These are phyloP conservation scores for Epinephelus coioides DNA, from an alignment of 2,797 vertebrate species.

Conservation along the genomic window DNA sequence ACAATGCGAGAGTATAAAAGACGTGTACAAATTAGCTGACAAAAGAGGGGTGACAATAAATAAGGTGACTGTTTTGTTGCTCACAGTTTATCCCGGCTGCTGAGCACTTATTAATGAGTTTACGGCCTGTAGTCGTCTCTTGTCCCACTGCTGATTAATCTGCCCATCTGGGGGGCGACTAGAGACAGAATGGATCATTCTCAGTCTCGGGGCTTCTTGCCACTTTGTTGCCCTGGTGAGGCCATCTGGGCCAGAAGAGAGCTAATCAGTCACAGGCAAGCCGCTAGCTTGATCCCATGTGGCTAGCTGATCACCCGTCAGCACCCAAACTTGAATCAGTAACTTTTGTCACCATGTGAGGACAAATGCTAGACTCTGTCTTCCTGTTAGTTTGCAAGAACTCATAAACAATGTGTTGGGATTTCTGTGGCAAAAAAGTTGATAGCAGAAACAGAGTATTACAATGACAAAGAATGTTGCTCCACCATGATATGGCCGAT, in stretches of 20 bases:
- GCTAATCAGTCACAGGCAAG: conserved; percentile 62
- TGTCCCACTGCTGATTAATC: conserved; percentile 65
- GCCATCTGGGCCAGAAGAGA: conserved; percentile 64
- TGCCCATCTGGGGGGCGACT: conserved; percentile 50
- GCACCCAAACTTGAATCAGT: conserved; percentile 20
- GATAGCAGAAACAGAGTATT: neutral
- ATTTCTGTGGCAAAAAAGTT: neutral
- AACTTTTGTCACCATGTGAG: conserved; percentile 7
- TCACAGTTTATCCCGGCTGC: conserved; percentile 24
- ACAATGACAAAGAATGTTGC: neutral
- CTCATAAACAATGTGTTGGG: neutral
- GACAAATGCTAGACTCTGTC: conserved; percentile 1
- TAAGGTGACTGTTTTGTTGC: conserved; percentile 39
- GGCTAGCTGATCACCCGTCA: conserved; percentile 45
- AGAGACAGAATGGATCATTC: conserved; percentile 51
- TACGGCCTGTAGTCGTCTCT: conserved; percentile 47
- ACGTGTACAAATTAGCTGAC: conserved; percentile 26
- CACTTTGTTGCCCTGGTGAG: conserved; percentile 51
- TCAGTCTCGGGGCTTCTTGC: conserved; percentile 38
- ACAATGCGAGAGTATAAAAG: neutral
- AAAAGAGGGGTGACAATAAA: conserved; percentile 26
- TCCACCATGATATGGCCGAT: no score
- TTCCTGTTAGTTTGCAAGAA: conserved; percentile 10
- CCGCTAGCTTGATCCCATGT: conserved; percentile 43
- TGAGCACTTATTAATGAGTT: conserved; percentile 63